Base-by-base conservation (phyloP, 37 sponge, comb jelly and placozoan species). In the Theonella swinhoei region DNA sequence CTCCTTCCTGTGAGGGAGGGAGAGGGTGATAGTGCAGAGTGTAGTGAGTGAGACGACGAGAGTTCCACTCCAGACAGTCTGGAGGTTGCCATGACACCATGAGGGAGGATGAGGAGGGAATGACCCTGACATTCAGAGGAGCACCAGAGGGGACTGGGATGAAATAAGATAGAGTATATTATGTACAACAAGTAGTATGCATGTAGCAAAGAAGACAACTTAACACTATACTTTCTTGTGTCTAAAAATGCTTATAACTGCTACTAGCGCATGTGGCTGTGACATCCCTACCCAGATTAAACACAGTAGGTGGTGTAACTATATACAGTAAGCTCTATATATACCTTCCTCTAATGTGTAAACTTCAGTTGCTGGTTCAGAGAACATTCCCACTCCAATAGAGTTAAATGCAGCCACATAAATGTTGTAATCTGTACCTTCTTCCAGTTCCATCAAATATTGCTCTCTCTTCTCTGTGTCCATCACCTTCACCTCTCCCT, bases 361-460 rank as follows among this genome's bases (percentile, higher is more conserved):
- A n/a, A n/a, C n/a, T n/a, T n/a, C n/a, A n/a, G n/a, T n/a, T n/a
- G n/a, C n/a, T 24, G 33, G 37, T 37, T 7, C 72, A 70, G 38
- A 37, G 72, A 70, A 70, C 7, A 36, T 32, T 33, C 72, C 72
- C 25, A 36, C 32, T 7, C 72, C 72, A 70, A 47, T 47, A 47
- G 54, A 69, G 35, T 69, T 69, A 22, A 31, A 29, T 69, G 35
- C 70, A 69, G 54, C 54, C 54, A 69, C 70, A 3, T 32, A 30
- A 22, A 79, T 11, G 35, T 20, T 35, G 29, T 79, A 79, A 8
- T 65, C 40, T 2, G 1, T 9, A 23, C 64, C 68, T 36, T 64
- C 80, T 19, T 64, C 68, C 28, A 79, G 67, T 25, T 63, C 80
- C 32, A 29, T 39, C 8, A 79, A 2, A 1, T 26, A 0, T 22